These are phyloP conservation scores for Galaxea fascicularis DNA, from an alignment of 92 coral and sea anemone species.

Conservation along the genomic window DNA sequence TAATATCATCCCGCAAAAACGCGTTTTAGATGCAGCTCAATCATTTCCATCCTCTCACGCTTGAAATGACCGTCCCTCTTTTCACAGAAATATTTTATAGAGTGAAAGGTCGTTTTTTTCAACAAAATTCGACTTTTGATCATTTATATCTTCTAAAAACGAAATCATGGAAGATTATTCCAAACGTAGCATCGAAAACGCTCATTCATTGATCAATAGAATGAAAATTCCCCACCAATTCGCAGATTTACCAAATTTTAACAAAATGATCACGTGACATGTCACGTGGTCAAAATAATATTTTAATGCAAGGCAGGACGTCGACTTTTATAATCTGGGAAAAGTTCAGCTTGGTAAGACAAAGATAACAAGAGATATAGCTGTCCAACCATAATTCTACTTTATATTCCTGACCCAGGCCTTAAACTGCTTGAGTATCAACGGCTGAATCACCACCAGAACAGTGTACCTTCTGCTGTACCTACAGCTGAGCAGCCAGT, in stretches of 20 bases:
- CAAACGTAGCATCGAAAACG: background rate
- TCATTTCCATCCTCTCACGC: background rate
- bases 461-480: no score
- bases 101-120: slow-evolving; percentile 11
- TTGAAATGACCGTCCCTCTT: background rate
- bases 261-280: no score
- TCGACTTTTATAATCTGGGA: slow-evolving; percentile 7
- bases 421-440: no score
- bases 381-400: slow-evolving; percentile 20
- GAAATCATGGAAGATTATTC: background rate
- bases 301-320: slow-evolving; percentile 8
- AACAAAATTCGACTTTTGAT: slow-evolving; percentile 2
- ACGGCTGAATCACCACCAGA: no score
- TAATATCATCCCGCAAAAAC: background rate
- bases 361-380: slow-evolving; percentile 17
- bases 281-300: background rate
- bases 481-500: no score
- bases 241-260: background rate
- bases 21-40: slow-evolving; percentile 6
- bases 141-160: background rate
- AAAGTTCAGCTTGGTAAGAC: slow-evolving; percentile 20
- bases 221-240: slow-evolving; percentile 10
- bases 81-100: background rate
- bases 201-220: background rate
- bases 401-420: slow-evolving; percentile 24